Base-by-base conservation (phyloP, 92 coral and sea anemone genomes). In the Epizoanthus ramosus region DNA sequence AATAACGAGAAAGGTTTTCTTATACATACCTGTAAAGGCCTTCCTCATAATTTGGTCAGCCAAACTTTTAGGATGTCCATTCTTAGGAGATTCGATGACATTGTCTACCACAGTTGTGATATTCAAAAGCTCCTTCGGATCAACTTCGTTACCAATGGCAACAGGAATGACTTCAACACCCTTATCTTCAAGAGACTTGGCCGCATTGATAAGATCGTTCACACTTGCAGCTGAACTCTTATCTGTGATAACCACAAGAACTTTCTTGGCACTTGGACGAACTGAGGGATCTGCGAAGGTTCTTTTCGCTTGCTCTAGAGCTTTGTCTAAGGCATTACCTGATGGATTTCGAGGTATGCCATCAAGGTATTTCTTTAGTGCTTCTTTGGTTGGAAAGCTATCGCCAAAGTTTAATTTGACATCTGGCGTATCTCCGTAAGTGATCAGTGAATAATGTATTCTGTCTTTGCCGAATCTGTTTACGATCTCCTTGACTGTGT, bases 141-240 rank as follows among this genome's bases (percentile, higher is more conserved):
- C 93, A 12, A 90, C 95, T 33, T 85, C 86, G 39, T 90, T 71
- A 16, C 98, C 98, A 79, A 91, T 54, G 24, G 95, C 95, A 69
- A 95, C 94, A 9, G 98, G 89, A 64, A 95, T 91, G 22, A 95
- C 95, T 60, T 93, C 83, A 66, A 95, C 79, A 9, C 92, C 90
- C 41, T 88, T 85, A 66, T 75, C 83, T 21, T 91, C 93, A 73
- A 95, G 54, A 0, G 83, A 80, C 68, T 64, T 63, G 5, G 87
- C 93, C 67, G 90, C 86, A 4, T 43, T 70, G 22, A 66, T 83
- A 39, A 95, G 68, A 71, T 91, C 76, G 37, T 75, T 84, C 21
- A 83, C 68, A 37, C 57, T 24, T 58, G 92, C 93, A 28, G 85
- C 92, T n/a, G 97, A 92, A 71, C 74, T 86, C 64, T 89, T 91